Evolutionary conservation across 2,888 invertebrate genomes (phyloP).

Genomic region (Xylocampa areola): DNA sequence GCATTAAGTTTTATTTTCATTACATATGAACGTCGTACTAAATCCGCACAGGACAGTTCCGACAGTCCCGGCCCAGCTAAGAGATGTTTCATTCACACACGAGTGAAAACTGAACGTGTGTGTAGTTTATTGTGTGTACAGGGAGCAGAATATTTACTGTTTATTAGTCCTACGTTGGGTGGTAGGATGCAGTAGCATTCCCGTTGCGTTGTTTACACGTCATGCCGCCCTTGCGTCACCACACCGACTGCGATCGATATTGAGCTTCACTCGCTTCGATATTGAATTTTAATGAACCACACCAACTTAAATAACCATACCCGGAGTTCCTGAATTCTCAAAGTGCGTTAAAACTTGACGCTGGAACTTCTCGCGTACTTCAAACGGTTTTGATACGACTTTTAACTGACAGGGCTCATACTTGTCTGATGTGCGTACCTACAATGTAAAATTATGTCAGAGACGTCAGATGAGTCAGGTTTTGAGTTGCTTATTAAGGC

Average conservation of each 20-base stretch:
- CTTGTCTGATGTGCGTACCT: constrained; percentile 68
- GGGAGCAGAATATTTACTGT: constrained; percentile 48
- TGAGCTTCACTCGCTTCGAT: constrained; percentile 64
- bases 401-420: constrained; percentile 69
- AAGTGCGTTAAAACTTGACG: constrained; percentile 65
- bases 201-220: constrained; percentile 65
- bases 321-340: constrained; percentile 61
- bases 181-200: constrained; percentile 53
- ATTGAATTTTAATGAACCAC: constrained; percentile 80
- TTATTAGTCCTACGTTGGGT: constrained; percentile 54
- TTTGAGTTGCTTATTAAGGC: too few species aligned
- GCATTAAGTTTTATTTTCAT: too few species aligned
- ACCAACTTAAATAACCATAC: constrained; percentile 71
- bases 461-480: too few species aligned
- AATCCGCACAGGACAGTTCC: constrained; percentile 24
- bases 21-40: constrained; percentile 21
- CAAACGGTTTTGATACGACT: constrained; percentile 71
- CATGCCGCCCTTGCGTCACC: constrained; percentile 61
- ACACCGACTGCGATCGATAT: constrained; percentile 72
- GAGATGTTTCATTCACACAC: constrained; percentile 48
- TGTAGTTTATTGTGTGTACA: constrained; percentile 23
- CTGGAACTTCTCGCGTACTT: constrained; percentile 52
- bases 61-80: constrained; percentile 14
- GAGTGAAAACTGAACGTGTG: constrained; percentile 32
- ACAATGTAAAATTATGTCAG: constrained; percentile 64